Conservation (phyloP, 2,888 invertebrate species). For the Lepidochitona cinerea region DNA sequence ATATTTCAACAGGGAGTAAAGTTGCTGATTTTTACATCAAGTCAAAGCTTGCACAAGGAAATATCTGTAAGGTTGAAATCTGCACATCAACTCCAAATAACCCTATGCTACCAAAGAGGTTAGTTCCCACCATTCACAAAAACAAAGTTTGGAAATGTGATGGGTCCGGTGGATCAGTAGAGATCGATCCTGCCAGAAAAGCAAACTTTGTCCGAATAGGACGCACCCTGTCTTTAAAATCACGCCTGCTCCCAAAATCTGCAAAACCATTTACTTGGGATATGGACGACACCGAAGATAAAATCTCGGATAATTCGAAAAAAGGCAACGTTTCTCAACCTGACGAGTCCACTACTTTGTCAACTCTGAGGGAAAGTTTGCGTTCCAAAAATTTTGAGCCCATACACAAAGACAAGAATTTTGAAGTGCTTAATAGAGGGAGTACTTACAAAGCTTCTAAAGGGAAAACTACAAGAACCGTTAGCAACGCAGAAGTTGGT, state of each 20-base stretch:
- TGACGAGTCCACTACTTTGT: not conserved
- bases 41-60: no score
- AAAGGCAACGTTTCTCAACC: not conserved
- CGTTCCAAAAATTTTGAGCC: not conserved
- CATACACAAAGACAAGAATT: not conserved
- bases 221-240: not conserved
- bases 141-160: no score
- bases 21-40: no score
- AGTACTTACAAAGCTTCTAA: not conserved
- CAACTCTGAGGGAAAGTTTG: not conserved
- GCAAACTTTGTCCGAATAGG: conserved; percentile 1
- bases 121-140: no score
- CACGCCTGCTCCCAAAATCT: not conserved
- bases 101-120: no score
- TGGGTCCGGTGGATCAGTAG: not conserved
- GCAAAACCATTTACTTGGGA: conserved; percentile 33
- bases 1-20: no score
- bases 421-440: not conserved
- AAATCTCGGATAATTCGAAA: not conserved
- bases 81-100: no score
- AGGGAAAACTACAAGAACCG: not conserved
- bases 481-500: not conserved
- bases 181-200: not conserved
- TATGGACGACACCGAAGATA: conserved; percentile 23
- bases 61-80: no score